Evolutionary conservation across 1,140 invertebrate species (phyloP).

Genomic region (Helicoverpa armigera): DNA sequence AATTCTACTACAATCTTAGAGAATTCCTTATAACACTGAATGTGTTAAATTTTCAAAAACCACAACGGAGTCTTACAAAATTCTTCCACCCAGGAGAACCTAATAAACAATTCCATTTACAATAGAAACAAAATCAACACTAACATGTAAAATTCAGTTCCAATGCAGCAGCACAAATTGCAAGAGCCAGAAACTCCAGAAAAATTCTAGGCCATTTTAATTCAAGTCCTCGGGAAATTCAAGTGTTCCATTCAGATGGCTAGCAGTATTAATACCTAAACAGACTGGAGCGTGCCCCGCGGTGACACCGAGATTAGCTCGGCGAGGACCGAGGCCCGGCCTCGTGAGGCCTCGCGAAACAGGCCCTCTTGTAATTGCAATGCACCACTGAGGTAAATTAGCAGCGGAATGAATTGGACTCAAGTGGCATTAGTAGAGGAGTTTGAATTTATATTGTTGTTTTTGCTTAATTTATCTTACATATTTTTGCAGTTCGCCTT

Average conservation of each 20-base stretch:
- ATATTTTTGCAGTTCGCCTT: background rate
- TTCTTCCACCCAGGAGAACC: background rate
- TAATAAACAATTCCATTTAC: conserved; percentile 35
- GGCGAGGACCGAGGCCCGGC: conserved; percentile 4
- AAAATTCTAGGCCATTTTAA: conserved; percentile 46
- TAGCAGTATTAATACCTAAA: conserved; percentile 54
- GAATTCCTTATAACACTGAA: no score
- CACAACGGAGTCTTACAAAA: background rate
- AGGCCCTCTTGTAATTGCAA: conserved; percentile 29
- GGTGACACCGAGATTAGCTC: conserved; percentile 56
- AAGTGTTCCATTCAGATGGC: conserved; percentile 47
- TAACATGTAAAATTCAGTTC: background rate
- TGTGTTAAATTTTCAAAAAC: background rate
- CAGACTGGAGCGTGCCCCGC: conserved; percentile 49
- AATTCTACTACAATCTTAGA: no score
- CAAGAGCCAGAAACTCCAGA: conserved; percentile 12
- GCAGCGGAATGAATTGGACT: conserved; percentile 14
- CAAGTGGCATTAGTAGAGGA: background rate
- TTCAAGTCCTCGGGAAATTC: conserved; percentile 40
- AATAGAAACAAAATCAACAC: conserved; percentile 28
- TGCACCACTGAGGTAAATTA: conserved; percentile 27
- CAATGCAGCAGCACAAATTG: conserved; percentile 7
- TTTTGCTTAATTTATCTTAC: background rate
- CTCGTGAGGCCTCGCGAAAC: conserved; percentile 5
- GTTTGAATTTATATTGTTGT: background rate